Conservation (phyloP, 2,797 vertebrate species). For the Triplophysa bombifrons region DNA sequence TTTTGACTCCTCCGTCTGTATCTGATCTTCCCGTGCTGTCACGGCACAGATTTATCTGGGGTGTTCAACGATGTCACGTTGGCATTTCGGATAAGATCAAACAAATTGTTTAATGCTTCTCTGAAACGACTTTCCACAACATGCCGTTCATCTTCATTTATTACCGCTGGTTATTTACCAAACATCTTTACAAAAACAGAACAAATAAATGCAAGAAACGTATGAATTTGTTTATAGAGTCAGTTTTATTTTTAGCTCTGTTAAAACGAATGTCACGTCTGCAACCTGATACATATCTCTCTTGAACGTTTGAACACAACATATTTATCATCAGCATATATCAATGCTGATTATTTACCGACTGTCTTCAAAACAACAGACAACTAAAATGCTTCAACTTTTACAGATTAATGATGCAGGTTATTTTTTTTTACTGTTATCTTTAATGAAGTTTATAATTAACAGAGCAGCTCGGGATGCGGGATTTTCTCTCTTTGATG, state of each 20-base stretch:
- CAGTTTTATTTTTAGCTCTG: neutral
- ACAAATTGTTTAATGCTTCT: neutral
- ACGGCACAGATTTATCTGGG: neutral
- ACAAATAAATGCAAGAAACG: neutral
- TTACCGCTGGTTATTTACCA: neutral
- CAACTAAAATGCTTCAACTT: neutral
- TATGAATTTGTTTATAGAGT: too few relatives aligned
- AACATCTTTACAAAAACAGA: neutral
- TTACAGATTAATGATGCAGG: neutral
- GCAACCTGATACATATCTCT: neutral
- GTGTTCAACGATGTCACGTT: constrained; percentile 1
- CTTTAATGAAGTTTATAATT: constrained; percentile 40
- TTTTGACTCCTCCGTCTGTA: constrained; percentile 26
- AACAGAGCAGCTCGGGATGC: constrained; percentile 28
- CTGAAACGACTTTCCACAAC: neutral
- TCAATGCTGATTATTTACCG: neutral
- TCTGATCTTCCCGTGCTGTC: constrained; percentile 28
- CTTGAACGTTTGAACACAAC: neutral
- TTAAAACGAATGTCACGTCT: neutral
- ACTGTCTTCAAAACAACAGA: neutral
- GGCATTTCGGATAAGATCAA: neutral
- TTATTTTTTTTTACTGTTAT: constrained; percentile 15
- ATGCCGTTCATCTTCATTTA: neutral
- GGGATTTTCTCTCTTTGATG: constrained; percentile 40
- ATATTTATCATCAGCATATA: neutral